Base-by-base conservation (phyloP, 2,797 vertebrate species). In the Heteromormyrus szaboi region DNA sequence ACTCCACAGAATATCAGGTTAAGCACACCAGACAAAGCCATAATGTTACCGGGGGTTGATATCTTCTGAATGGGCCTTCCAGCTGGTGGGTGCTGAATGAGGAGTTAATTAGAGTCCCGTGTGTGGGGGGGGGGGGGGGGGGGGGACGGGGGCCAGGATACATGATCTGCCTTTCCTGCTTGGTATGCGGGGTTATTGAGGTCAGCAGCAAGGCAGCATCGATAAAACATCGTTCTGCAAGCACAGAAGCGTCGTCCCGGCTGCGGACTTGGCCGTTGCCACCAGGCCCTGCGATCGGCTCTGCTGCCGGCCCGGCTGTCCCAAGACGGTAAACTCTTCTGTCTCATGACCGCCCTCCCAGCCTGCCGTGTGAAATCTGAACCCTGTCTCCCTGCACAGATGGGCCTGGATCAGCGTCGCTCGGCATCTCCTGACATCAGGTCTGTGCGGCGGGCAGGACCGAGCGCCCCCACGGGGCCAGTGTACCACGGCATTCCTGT, bases 351-450 rank as follows among this genome's bases (percentile, higher is more conserved):
- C 88, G 33, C 33, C 56, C 29, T 48, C 44, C 54, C 22, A 29
- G 17, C 37, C 54, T 86, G 14, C 3, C 88, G 88, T 86, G 81
- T 88, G 87, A 91, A 90, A 90, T 33, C 33, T 11, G 87, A 90
- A 68, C 22, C 50, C 56, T 22, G 44, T 89, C 85, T 51, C 44
- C 62, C 22, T 8, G 85, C 87, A 33, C 68, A 89, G 84, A 87
- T 53, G 62, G 81, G 19, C 84, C 56, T 25, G 59, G 19, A 89
- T 88, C 62, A 79, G 72, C 4, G 87, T 90, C 22, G 51, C 79
- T 7, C 50, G 19, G 25, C 22, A 48, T 25, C 84, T 33, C 51
- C 53, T 37, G 85, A 37, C 41, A 56, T 19, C 17, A n/a, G 22
- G 50, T 54, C 53, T 4, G 33, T 17, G 12, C 3, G 12, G 12